Evolutionary conservation across 1,140 invertebrate genomes (phyloP), one percentile per base, ranked within the genome.

Genomic region (Apis laboriosa): DNA sequence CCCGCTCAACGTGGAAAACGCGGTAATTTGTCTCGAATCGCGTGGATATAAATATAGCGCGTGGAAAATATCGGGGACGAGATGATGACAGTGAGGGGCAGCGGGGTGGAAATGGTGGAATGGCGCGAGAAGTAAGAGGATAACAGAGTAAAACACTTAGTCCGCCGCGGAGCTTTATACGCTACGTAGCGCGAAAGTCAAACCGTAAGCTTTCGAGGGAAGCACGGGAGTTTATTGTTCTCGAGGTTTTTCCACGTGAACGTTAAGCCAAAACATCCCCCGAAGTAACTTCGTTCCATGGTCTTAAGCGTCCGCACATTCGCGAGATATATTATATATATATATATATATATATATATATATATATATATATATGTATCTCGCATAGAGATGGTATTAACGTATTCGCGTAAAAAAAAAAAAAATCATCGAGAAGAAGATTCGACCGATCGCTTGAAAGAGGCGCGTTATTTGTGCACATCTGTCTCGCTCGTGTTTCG

Each of bases 61-160:
- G 21, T 51, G 51, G 34, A 51, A 79, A 84, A 76, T 75, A 74
- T 80, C 51, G 78, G 63, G 49, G n/a, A 67, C 66, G 74, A 73
- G 83, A 88, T 80, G 77, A 81, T 84, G 77, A 81, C 60, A 72
- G 28, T 34, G 66, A 77, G 81, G 60, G 56, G 72, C 61, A 81
- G 34, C n/a, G 73, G 67, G 56, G 53, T 75, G 68, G 66, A 88
- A 88, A 83, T 76, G 66, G 84, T 79, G 78, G 34, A 2, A 34
- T 43, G 34, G 82, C 77, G 85, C 70, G 70, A 82, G 70, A 87
- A 84, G 81, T 88, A 90, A 90, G 86, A 90, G 86, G 88, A 90
- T 90, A 90, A 90, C 88, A 90, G 89, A 86, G 79, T 90, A 90
- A 90, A 90, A 90, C 86, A 90, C 88, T 88, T 86, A 90, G 81